Base-by-base conservation (phyloP, 2,888 invertebrate genomes). In the Emmelina monodactyla region DNA sequence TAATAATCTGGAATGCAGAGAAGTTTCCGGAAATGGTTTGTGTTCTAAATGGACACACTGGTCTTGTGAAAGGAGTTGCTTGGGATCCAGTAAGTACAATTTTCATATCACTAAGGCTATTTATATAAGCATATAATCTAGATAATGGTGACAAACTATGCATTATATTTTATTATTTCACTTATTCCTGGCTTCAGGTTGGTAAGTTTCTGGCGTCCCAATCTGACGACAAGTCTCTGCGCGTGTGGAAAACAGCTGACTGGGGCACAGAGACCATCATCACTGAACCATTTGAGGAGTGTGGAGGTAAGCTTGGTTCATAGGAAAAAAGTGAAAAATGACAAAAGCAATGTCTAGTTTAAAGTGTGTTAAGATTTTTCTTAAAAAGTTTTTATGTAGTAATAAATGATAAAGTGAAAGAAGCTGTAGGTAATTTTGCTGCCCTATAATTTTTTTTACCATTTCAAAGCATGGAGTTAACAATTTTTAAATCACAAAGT, bases 171-270 rank as follows among this genome's bases (percentile, higher is more conserved):
- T 19, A 9, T 19, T 19, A 6, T 19, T 5, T 19, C 5, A 19
- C n/a, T n/a, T n/a, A n/a, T n/a, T n/a, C n/a, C n/a, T n/a, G n/a
- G n/a, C 58, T 55, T 4, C 39, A 81, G 81, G 80, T 96, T 31
- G 98, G 98, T 0, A 96, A 96, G 69, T 98, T 95, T 62, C 72
- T 99, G 38, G 97, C 98, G 0, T 94, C 96, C 22, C 97, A 98
- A 66, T 94, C 96, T 0, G 97, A 97, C 66, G 98, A 98, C 64
- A 93, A 94, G 54, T 92, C 93, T 11, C 72, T 99, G 14, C 83
- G 93, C 55, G 89, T 99, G 13, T 99, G 99, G 99, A 86, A 94
- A 51, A 97, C 97, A 0, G 86, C 88, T 1, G 97, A 97, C 60
- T 99, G 99, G 99, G 84, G 88, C 2, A 88, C 91, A 50, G 93